Evolutionary conservation across 2,888 invertebrate species (phyloP), one percentile per base, ranked within the genome.

Genomic region (Agrochola lota): DNA sequence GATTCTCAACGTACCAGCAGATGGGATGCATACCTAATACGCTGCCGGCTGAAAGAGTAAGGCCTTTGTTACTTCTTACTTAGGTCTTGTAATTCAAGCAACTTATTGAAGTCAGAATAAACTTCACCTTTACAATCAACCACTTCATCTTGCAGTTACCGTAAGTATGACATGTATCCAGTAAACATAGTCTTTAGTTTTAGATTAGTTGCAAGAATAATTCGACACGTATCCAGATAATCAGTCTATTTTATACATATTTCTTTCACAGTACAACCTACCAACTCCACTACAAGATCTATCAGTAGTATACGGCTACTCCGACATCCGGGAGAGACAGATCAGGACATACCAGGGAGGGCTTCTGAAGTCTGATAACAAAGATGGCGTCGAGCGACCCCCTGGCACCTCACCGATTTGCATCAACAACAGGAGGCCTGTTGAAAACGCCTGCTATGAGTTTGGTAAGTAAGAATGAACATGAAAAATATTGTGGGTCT

Each of bases 1-100:
- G 92, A 52, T 90, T 92, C 17, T 88, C 90, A 35, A 92, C 92
- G 0, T 93, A 88, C 55, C 93, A 93, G 77, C 87, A 90, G 20
- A 80, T 88, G 30, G 91, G 91, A 4, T 93, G 93, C 73, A 81
- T 90, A 6, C 90, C 92, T 0, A 80, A 75, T 0, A 83, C 86
- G 0, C 55, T 92, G 20, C 93, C 93, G 0, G 90, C 90, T 35
- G 92, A 92, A 70, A 84, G 92, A 73, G 92, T 92, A 60, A 87
- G 85, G 46, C 26, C 7, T 57, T 20, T 17, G 17, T 69, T 30
- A 23, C 15, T 11, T 59, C 17, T n/a, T 26, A 26, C 55, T n/a
- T 12, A n/a, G n/a, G n/a, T n/a, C n/a, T n/a, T n/a, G 11, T 5
- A 57, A 57, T 0, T 5, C n/a, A 15, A 57, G 4, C 12, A 26